A percentile compares a stretch with the other conserved stretches of the same genome.
These are phyloP conservation scores for Monodelphis domestica DNA, from an alignment of 2,797 vertebrate species.

Conservation along the genomic window DNA sequence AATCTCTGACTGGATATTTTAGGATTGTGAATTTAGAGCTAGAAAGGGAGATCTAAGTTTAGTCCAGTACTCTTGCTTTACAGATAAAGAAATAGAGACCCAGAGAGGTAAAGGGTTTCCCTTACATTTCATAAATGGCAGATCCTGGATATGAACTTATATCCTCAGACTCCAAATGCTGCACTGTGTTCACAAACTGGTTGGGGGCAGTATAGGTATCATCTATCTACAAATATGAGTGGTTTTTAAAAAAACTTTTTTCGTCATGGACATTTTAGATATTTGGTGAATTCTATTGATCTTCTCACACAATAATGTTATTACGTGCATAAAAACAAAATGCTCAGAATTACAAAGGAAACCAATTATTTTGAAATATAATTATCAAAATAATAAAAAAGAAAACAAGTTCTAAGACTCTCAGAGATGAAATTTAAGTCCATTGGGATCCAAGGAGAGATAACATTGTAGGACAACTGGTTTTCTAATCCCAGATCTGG, in stretches of 20 bases:
- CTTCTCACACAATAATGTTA: too few relatives aligned
- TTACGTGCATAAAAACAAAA: too few relatives aligned
- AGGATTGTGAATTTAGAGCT: neutral
- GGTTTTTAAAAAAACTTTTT: neutral
- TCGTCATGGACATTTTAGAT: neutral
- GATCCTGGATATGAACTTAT: neutral
- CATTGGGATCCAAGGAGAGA: too few relatives aligned
- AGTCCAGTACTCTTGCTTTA: neutral
- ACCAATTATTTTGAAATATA: too few relatives aligned
- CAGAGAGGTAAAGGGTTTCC: neutral
- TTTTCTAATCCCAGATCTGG: too few relatives aligned
- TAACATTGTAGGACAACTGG: too few relatives aligned
- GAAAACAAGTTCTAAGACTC: too few relatives aligned
- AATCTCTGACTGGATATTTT: neutral
- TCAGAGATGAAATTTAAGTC: too few relatives aligned
- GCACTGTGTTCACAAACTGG: neutral
- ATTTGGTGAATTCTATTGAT: neutral
- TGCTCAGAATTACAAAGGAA: too few relatives aligned
- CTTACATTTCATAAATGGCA: neutral
- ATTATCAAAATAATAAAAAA: too few relatives aligned
- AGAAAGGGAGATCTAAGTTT: neutral
- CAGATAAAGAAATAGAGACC: neutral
- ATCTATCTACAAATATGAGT: neutral
- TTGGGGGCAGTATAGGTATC: neutral
- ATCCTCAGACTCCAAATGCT: neutral